Evolutionary conservation across 2,797 vertebrate species (phyloP).

Genomic region (Pangasius sanitwongsei): DNA sequence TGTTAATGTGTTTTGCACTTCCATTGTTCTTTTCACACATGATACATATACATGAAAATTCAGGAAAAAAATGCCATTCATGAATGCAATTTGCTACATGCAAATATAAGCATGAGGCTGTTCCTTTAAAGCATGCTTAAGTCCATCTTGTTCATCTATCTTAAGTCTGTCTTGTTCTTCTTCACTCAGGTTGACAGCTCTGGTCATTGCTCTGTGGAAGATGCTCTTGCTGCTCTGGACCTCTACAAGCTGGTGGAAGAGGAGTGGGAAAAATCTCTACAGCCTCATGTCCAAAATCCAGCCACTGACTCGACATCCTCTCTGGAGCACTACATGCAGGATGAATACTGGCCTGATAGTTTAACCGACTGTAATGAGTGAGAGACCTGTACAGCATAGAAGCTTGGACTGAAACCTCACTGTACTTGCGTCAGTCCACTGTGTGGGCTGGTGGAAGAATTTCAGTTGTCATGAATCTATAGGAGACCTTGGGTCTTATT

Average conservation of each 20-base stretch:
- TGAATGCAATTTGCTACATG: neutral
- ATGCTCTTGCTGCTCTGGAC: conserved; percentile 85
- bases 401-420: neutral
- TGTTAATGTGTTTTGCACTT: neutral
- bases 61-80: neutral
- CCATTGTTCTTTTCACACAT: neutral
- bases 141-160: neutral
- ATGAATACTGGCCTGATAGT: conserved; percentile 88
- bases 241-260: conserved; percentile 91
- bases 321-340: conserved; percentile 85
- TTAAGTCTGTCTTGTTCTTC: neutral
- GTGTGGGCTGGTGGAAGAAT: neutral
- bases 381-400: conserved; percentile 19
- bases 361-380: conserved; percentile 66
- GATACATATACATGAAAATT: neutral
- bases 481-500: neutral
- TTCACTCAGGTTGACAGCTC: conserved; percentile 70
- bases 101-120: neutral
- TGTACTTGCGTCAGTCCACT: neutral
- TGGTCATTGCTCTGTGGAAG: conserved; percentile 92
- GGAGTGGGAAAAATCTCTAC: conserved; percentile 81
- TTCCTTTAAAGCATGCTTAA: neutral
- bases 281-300: conserved; percentile 57
- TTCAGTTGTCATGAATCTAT: neutral
- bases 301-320: conserved; percentile 59